These are phyloP conservation scores for Pterostichus madidus DNA, from an alignment of 2,888 invertebrate species.

Conservation along the genomic window DNA sequence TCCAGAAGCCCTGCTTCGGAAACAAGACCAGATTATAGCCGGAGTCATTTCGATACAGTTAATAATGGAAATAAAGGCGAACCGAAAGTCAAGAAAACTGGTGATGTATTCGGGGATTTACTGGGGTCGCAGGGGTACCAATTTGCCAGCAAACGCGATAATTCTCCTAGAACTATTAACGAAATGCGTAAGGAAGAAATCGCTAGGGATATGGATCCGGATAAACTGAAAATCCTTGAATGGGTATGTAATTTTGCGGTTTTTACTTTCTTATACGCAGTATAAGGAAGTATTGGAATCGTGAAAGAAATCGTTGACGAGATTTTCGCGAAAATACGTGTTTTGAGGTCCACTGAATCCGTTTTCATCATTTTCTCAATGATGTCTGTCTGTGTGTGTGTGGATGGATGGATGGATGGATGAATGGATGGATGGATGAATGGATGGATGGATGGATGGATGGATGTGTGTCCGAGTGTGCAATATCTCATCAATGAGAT, in stretches of 20 bases:
- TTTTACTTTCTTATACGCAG: too few species aligned
- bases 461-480: too few species aligned
- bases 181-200: constrained; percentile 94
- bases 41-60: constrained; percentile 84
- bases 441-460: too few species aligned
- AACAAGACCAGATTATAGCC: constrained; percentile 80
- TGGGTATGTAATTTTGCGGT: constrained; percentile 87
- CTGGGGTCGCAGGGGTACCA: constrained; percentile 94
- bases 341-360: too few species aligned
- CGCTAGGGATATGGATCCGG: constrained; percentile 94
- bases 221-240: constrained; percentile 89
- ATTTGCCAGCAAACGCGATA: constrained; percentile 85
- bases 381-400: too few species aligned
- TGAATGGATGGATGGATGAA: too few species aligned
- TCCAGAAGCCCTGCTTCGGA: constrained; percentile 75
- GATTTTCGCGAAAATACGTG: too few species aligned
- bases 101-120: constrained; percentile 93
- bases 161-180: constrained; percentile 92
- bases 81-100: constrained; percentile 74
- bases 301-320: too few species aligned
- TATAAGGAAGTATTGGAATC: too few species aligned
- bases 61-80: constrained; percentile 32
- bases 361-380: too few species aligned
- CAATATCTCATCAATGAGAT: too few species aligned
- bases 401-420: too few species aligned